Conservation (phyloP, 2,797 vertebrate genomes). For the Syncerus caffer region DNA sequence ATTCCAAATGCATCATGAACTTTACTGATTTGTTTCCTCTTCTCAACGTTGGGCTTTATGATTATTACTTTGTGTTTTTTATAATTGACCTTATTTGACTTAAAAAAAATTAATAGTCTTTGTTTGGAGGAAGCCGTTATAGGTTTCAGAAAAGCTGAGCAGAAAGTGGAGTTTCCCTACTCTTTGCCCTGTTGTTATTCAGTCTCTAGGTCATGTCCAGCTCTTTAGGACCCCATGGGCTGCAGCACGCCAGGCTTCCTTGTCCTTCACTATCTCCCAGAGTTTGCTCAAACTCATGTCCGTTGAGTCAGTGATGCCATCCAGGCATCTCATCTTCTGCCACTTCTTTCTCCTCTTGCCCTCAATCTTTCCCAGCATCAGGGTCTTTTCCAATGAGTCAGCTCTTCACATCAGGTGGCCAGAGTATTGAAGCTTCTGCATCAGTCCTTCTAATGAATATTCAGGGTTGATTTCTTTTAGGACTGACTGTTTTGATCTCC, state of each 20-base stretch:
- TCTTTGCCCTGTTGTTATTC: not conserved
- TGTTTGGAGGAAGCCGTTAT: not conserved
- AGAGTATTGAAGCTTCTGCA: not conserved
- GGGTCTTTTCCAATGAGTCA: not conserved
- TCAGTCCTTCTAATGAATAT: not conserved
- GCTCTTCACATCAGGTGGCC: not conserved
- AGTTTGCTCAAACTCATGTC: not conserved
- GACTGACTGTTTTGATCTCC: not conserved
- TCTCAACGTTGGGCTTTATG: not conserved
- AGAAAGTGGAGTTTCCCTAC: not conserved
- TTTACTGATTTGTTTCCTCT: accelerated
- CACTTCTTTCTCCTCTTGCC: not conserved
- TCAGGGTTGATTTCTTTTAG: not conserved
- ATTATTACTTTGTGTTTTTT: not conserved
- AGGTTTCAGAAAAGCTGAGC: not conserved
- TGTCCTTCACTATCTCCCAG: not conserved
- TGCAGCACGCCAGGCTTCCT: not conserved
- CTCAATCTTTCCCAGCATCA: not conserved
- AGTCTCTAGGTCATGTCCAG: not conserved
- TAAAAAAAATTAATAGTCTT: not conserved
- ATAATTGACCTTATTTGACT: not conserved
- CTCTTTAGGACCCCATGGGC: not conserved
- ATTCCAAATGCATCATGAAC: not conserved
- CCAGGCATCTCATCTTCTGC: not conserved
- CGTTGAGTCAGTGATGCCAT: not conserved